Percentiles rank a stretch among this genome's conserved stretches.
Conservation (phyloP, 2,888 invertebrate species). For the Lasioglossum villosulum region DNA sequence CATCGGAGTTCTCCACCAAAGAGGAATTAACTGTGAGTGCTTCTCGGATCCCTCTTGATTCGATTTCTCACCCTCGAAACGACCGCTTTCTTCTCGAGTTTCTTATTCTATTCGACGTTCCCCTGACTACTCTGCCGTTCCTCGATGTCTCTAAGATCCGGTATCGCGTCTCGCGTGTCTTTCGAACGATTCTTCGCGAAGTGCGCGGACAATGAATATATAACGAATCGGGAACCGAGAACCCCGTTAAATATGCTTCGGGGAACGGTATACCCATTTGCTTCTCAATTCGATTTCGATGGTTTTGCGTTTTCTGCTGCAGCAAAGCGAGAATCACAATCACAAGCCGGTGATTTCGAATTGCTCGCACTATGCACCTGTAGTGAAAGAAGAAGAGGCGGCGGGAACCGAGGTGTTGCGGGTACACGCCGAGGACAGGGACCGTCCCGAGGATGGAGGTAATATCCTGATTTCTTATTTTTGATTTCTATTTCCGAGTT, state of each 20-base stretch:
- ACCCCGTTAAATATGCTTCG: not conserved
- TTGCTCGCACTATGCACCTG: conserved; percentile 93
- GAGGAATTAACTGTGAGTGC: conserved; percentile 79
- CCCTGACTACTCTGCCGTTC: not conserved
- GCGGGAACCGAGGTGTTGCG: conserved; percentile 91
- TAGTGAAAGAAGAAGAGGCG: conserved; percentile 92
- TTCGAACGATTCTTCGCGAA: not conserved
- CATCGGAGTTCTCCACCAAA: conserved; percentile 72
- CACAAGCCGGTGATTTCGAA: conserved; percentile 95
- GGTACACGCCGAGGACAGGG: conserved; percentile 90
- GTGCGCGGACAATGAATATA: not conserved
- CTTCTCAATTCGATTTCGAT: not conserved
- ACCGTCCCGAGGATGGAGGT: conserved; percentile 91
- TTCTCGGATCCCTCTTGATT: conserved; percentile 69
- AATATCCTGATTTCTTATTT: not conserved
- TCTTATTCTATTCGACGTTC: conserved; percentile 5
- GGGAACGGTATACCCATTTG: not conserved
- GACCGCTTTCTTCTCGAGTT: conserved; percentile 24
- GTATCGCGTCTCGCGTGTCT: not conserved
- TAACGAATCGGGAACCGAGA: not conserved
- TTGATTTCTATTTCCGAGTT: not conserved
- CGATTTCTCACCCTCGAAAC: conserved; percentile 49
- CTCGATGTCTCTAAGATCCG: not conserved
- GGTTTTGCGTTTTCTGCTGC: conserved; percentile 52
- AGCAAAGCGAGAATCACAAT: conserved; percentile 86